Conservation (phyloP, 2,888 invertebrate species). For the Drosophila buzzatii region DNA sequence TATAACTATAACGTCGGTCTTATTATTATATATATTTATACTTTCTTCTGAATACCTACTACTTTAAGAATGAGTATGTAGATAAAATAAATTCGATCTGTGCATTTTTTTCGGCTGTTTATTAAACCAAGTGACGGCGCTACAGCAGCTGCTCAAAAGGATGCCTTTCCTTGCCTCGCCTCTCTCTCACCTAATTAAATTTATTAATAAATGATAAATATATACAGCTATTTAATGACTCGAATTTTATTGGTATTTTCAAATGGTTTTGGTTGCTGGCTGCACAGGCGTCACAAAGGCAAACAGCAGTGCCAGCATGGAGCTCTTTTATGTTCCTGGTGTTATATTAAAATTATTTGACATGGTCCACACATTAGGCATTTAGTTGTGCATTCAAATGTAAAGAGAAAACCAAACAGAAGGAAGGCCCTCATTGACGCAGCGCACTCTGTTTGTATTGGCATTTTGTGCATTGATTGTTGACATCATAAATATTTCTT, state of each 20-base stretch:
- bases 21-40: too few relatives aligned
- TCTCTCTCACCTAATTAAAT: too few relatives aligned
- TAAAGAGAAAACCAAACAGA: neutral
- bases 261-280: neutral
- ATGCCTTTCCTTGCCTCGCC: too few relatives aligned
- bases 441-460: slow-evolving; percentile 20
- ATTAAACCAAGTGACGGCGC: too few relatives aligned
- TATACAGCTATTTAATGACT: neutral
- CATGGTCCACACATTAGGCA: neutral
- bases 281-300: neutral
- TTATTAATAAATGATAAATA: neutral
- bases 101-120: too few relatives aligned
- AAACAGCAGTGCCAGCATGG: neutral
- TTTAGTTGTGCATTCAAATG: neutral
- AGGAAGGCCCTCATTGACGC: neutral
- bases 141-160: too few relatives aligned
- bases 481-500: slow-evolving; percentile 6
- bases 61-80: too few relatives aligned
- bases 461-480: slow-evolving; percentile 18
- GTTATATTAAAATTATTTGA: neutral
- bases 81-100: too few relatives aligned
- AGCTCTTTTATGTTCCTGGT: neutral
- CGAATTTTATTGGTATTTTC: neutral
- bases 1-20: too few relatives aligned
- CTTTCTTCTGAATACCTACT: too few relatives aligned